Evolutionary conservation across 2,113 vertebrate genomes (phyloP), one percentile per base, ranked within the genome.

Genomic region (Cinclus cinclus): DNA sequence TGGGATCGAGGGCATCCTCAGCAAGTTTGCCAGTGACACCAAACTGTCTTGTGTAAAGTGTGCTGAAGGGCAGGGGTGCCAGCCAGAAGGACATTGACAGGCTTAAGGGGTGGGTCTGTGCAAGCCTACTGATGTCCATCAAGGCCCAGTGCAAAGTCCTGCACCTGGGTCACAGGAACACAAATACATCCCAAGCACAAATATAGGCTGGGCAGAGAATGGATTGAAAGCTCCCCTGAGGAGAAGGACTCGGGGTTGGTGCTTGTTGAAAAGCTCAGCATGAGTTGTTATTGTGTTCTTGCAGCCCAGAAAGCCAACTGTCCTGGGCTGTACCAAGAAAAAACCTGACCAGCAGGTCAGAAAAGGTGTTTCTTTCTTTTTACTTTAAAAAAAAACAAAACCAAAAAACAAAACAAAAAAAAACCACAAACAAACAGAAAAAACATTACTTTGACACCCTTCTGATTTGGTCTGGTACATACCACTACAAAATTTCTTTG

Each of bases 221-320:
- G 35, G 24, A 35, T 18, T 53, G 39, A 30, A 60, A 52, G 20
- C n/a, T 62, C 39, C 39, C 16, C n/a, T 53, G 24, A 47, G 16
- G 21, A 35, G 39, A 41, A 35, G n/a, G 41, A 17, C 33, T 30
- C 62, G n/a, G 25, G 25, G 2, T 15, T 67, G 10, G 67, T 46
- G 16, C 20, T 62, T 55, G 55, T 35, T 49, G 22, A 42, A 47
- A 83, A 49, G 15, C 47, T 62, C 47, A 23, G 3, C 15, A 14
- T 42, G 79, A 33, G 3, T 25, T 0, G 0, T 31, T 47, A 16
- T 6, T n/a, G 15, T 31, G n/a, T 25, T 2, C 8, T 56, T 56
- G 30, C 49, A 63, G 24, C 30, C 25, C 42, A 42, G 42, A 71
- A 42, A 71, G 17, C 7, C 24, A 47, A 2, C 30, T 41, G 1